These are phyloP conservation scores for Poeciliopsis paucimaculata DNA, from an alignment of 2,797 vertebrate genomes.

Conservation along the genomic window DNA sequence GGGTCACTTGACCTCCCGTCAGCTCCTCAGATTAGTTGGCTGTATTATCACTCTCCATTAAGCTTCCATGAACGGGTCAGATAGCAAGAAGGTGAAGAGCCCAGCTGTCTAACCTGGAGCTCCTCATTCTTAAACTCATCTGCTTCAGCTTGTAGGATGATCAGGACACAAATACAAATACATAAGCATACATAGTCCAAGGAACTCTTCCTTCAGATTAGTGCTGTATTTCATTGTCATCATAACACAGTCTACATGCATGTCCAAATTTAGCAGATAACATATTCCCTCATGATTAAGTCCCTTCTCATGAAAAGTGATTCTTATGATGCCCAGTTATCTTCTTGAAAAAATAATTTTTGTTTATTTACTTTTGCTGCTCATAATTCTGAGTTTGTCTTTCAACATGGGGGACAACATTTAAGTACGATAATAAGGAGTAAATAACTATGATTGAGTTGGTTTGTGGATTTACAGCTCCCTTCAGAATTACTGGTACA, in stretches of 20 bases:
- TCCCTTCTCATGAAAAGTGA: not conserved
- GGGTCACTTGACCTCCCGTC: slow-evolving; percentile 61
- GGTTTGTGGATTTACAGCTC: not conserved
- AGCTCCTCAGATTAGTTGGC: slow-evolving; percentile 57
- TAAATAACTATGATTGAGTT: not conserved
- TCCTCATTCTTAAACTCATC: slow-evolving; percentile 30
- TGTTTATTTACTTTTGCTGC: not conserved
- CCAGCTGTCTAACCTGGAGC: slow-evolving; percentile 68
- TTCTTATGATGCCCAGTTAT: not conserved
- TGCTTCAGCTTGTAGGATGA: slow-evolving; percentile 25
- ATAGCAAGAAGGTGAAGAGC: slow-evolving; percentile 41
- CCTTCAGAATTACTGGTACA: not conserved
- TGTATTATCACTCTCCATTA: slow-evolving; percentile 72
- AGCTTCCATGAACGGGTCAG: slow-evolving; percentile 49
- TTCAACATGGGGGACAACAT: too few species aligned
- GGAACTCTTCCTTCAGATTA: slow-evolving; percentile 6
- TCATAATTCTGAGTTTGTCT: not conserved
- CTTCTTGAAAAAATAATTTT: not conserved
- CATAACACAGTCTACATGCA: not conserved
- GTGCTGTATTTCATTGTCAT: slow-evolving; percentile 9
- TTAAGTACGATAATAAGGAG: not conserved
- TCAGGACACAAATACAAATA: not conserved
- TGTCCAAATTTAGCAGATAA: slow-evolving; percentile 3
- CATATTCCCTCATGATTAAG: not conserved
- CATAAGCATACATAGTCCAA: not conserved